Conservation (phyloP, 2,797 vertebrate species). For the Rhinogobio ventralis region DNA sequence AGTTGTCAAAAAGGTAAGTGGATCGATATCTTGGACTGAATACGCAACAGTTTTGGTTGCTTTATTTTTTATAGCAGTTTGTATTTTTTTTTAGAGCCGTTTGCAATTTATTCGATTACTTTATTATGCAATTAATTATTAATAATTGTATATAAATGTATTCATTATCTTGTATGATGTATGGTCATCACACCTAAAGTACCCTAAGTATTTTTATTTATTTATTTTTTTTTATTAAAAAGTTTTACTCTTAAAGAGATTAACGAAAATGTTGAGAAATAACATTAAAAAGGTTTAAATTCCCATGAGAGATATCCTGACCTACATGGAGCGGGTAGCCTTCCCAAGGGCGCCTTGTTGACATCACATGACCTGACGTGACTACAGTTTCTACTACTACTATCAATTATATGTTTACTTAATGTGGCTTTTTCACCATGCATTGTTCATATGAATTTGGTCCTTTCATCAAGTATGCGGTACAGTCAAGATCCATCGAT, state of each 20-base stretch:
- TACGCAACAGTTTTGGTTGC: neutral
- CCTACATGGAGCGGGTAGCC: neutral
- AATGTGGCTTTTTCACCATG: neutral
- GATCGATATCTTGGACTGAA: neutral
- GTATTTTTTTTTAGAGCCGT: neutral
- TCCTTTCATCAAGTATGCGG: neutral
- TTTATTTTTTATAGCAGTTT: neutral
- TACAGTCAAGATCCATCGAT: slow-evolving; percentile 18
- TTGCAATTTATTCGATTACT: neutral
- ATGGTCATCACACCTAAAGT: neutral
- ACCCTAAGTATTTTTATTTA: neutral
- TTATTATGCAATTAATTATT: neutral
- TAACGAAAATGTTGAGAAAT: neutral
- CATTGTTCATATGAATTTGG: neutral
- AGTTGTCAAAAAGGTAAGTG: slow-evolving; percentile 49
- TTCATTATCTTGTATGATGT: neutral
- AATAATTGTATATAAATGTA: neutral
- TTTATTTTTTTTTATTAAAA: neutral
- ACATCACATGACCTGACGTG: slow-evolving; percentile 1
- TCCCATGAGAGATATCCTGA: neutral
- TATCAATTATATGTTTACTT: neutral
- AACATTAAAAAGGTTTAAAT: neutral
- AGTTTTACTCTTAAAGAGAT: neutral
- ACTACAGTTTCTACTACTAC: neutral
- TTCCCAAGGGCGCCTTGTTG: neutral